These are phyloP conservation scores for Diogma glabrata DNA, from an alignment of 2,888 invertebrate genomes.

Conservation along the genomic window DNA sequence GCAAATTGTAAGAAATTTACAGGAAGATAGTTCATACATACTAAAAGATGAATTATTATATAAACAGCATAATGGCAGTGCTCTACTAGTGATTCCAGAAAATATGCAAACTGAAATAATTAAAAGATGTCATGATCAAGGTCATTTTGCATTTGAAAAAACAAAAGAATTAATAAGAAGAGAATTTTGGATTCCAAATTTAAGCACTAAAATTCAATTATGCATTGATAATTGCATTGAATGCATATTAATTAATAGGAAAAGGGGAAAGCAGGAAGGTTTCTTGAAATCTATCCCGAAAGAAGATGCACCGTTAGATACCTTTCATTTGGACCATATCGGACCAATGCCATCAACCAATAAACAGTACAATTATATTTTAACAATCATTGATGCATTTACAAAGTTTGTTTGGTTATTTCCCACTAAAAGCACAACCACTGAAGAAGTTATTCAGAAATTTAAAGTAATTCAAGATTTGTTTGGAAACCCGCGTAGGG, in stretches of 20 bases:
- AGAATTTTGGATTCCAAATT: constrained; percentile 21
- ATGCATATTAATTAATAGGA: constrained; percentile 10
- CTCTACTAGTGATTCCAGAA: constrained; percentile 24
- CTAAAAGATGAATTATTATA: neutral
- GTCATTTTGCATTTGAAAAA: constrained; percentile 26
- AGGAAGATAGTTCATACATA: too few species aligned
- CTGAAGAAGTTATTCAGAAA: constrained; percentile 24
- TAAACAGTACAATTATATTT: constrained; percentile 26
- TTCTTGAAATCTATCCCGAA: constrained; percentile 24
- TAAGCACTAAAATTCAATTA: neutral
- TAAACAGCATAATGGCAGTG: neutral
- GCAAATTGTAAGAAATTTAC: too few species aligned
- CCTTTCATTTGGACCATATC: constrained; percentile 27
- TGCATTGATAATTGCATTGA: constrained; percentile 10
- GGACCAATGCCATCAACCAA: constrained; percentile 24
- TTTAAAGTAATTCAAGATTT: constrained; percentile 21
- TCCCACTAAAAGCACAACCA: constrained; percentile 22
- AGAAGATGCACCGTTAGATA: constrained; percentile 22
- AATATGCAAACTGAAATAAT: constrained; percentile 27
- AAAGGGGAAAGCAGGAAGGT: constrained; percentile 26
- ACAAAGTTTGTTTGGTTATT: constrained; percentile 28
- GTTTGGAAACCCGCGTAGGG: constrained; percentile 27
- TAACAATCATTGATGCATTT: constrained; percentile 26
- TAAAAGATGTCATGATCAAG: constrained; percentile 24
- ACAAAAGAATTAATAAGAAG: constrained; percentile 20